Conservation (phyloP, 1,140 invertebrate species). For the Andricus grossulariae region DNA sequence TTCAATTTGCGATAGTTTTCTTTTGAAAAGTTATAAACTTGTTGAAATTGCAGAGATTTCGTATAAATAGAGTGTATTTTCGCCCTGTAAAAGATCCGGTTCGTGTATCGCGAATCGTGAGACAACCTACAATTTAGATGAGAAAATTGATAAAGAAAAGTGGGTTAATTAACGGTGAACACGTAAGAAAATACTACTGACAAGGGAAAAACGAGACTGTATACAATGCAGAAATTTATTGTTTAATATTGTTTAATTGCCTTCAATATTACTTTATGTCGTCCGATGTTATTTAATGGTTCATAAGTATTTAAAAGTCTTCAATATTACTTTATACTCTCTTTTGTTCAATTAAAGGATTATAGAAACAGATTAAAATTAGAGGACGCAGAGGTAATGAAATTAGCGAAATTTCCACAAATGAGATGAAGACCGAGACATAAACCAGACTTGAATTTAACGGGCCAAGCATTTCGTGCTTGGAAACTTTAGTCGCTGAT, state of each 20-base stretch:
- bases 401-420: slow-evolving; percentile 2
- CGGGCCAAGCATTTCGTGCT: slow-evolving; percentile 5
- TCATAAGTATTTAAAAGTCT: background rate
- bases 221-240: background rate
- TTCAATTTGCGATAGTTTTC: background rate
- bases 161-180: slow-evolving; percentile 17
- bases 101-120: slow-evolving; percentile 9
- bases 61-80: background rate
- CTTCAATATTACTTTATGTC: background rate
- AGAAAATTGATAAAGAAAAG: slow-evolving; percentile 21
- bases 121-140: slow-evolving; percentile 27
- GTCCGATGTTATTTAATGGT: too few relatives aligned
- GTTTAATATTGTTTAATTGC: background rate
- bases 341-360: background rate
- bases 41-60: too few relatives aligned
- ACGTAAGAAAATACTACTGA: slow-evolving; percentile 17
- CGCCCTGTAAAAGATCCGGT: background rate
- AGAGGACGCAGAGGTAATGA: background rate
- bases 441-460: slow-evolving; percentile 22
- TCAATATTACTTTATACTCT: background rate
- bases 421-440: slow-evolving; percentile 19
- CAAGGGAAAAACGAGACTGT: background rate
- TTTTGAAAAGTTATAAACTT: background rate
- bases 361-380: background rate
- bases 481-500: slow-evolving; percentile 21